A percentile compares a stretch with the other conserved stretches of the same genome.
Evolutionary conservation across 2,113 vertebrate species (phyloP).

Genomic region (Noturus placidus): DNA sequence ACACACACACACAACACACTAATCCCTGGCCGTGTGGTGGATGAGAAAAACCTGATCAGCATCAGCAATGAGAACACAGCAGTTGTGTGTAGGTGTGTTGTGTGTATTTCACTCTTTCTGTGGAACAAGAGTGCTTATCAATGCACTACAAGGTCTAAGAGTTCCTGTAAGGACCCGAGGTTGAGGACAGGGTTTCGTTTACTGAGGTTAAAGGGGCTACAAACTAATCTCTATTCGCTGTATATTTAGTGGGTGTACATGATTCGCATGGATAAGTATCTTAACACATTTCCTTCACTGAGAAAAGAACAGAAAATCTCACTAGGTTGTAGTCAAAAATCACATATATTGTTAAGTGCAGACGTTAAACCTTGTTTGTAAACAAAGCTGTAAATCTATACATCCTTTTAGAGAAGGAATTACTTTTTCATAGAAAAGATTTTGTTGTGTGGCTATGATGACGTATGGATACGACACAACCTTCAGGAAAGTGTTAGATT

Average conservation of each 20-base stretch:
- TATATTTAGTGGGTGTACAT: not conserved
- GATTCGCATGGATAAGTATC: not conserved
- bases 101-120: not conserved
- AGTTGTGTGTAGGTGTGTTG: not conserved
- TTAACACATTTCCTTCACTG: not conserved
- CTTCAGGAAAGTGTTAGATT: not conserved
- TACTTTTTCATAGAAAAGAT: not conserved
- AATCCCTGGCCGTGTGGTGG: not conserved
- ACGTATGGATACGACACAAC: not conserved
- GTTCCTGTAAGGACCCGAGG: not conserved
- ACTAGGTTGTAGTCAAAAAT: not conserved
- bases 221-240: not conserved
- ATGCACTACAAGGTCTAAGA: not conserved
- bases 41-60: conserved; percentile 62
- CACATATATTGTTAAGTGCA: not conserved
- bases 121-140: not conserved
- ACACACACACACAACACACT: not conserved
- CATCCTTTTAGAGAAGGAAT: not conserved
- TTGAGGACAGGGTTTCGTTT: not conserved
- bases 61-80: conserved; percentile 25
- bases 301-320: not conserved
- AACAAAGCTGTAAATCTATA: not conserved
- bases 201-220: not conserved
- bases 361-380: not conserved
- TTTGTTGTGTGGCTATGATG: not conserved